Evolutionary conservation across 2,113 vertebrate genomes (phyloP).

Genomic region (Gorsachius goisagi): DNA sequence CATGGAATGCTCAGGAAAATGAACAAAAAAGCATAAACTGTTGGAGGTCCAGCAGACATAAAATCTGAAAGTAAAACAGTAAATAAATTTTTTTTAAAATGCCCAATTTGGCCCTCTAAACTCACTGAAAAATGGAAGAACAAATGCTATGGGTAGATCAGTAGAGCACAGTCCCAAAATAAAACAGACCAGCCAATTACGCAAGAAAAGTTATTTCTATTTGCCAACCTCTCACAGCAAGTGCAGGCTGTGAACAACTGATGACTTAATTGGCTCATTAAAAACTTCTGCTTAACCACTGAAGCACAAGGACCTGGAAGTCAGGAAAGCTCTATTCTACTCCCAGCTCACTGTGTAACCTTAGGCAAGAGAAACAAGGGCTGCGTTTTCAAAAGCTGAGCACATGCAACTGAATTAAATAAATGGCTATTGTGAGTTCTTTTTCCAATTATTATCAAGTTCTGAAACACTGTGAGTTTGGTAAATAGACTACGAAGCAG

Average conservation of each 20-base stretch:
- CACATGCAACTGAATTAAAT: not conserved
- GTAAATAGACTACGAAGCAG: not conserved
- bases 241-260: conserved; percentile 40
- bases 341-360: not conserved
- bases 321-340: not conserved
- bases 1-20: not conserved
- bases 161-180: conserved; percentile 5
- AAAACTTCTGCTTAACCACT: conserved; percentile 36
- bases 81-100: not conserved
- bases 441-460: not conserved
- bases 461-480: not conserved
- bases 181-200: conserved; percentile 46
- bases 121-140: not conserved
- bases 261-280: conserved; percentile 64
- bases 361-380: not conserved
- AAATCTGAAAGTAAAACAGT: not conserved
- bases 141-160: conserved; percentile 18
- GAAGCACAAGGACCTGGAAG: conserved; percentile 20
- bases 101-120: not conserved
- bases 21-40: not conserved
- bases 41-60: not conserved
- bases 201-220: conserved; percentile 35
- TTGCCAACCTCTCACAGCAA: conserved; percentile 42
- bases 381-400: not conserved
- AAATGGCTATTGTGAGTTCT: not conserved